Evolutionary conservation across 2,113 vertebrate genomes (phyloP).

Genomic region (Daboia siamensis): DNA sequence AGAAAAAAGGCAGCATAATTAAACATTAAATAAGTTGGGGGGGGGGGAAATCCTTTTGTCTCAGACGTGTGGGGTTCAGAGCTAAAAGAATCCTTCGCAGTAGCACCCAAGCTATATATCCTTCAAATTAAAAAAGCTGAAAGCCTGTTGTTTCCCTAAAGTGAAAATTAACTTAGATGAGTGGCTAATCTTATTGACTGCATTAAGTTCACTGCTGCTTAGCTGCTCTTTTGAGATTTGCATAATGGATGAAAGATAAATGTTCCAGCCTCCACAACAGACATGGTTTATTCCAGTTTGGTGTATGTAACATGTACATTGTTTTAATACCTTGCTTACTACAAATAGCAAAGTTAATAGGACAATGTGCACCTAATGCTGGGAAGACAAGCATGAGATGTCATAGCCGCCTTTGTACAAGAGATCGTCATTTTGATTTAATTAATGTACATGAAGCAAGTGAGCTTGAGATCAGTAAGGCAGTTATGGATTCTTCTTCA

Average conservation of each 20-base stretch:
- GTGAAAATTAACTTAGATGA: conserved; percentile 55
- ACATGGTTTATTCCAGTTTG: conserved; percentile 52
- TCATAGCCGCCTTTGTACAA: not conserved
- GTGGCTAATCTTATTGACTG: conserved; percentile 45
- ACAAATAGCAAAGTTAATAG: conserved; percentile 36
- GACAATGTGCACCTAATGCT: conserved; percentile 12
- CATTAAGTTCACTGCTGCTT: conserved; percentile 49
- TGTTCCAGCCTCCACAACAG: conserved; percentile 45
- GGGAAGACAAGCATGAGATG: conserved; percentile 20
- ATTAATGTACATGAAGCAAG: conserved; percentile 9
- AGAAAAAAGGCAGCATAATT: not conserved
- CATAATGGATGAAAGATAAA: conserved; percentile 64
- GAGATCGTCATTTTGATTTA: not conserved
- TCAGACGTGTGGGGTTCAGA: not conserved
- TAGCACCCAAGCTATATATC: not conserved
- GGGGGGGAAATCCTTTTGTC: not conserved
- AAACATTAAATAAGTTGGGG: not conserved
- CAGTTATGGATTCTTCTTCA: not conserved
- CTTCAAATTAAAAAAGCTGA: conserved; percentile 32
- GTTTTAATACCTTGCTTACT: conserved; percentile 52
- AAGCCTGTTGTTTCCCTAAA: conserved; percentile 42
- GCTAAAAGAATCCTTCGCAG: not conserved
- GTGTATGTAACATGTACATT: conserved; percentile 53
- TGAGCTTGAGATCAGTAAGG: not conserved
- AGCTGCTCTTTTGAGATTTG: conserved; percentile 62